Evolutionary conservation across 2,113 vertebrate genomes (phyloP), one percentile per base, ranked within the genome.

Genomic region (Xenopus borealis): DNA sequence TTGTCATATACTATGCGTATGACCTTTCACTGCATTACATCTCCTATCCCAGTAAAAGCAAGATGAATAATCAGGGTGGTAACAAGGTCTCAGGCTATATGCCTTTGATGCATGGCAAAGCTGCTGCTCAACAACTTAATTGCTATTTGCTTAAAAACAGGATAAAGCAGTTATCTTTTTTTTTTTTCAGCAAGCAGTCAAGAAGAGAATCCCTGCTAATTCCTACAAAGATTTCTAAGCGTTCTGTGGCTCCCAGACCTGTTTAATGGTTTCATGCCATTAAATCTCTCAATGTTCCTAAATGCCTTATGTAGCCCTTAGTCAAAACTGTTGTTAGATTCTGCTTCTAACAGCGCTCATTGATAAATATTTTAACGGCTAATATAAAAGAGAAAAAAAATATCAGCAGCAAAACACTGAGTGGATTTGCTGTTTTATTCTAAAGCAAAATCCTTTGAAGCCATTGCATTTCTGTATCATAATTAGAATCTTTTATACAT

Each of bases 381-480:
- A 72, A 65, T 72, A 65, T 30, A 57, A 57, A 10, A 40, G 64
- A 72, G 63, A 72, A 66, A 66, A 72, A 72, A 66, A 66, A 19
- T 61, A 40, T 52, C 10, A 50, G 40, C 10, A 2, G 12, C 46
- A 50, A 50, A 12, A 45, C 33, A 18, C 63, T 23, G 44, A 18
- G 50, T 47, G 19, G 33, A n/a, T 52, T 46, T 19, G 44, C n/a
- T 61, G 40, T 18, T 50, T 19, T 64, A 18, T 20, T 40, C 9
- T 52, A 50, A 50, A 2, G 12, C 7, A 50, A 50, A 50, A 16
- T 2, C 14, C 2, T 50, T 12, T 9, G 14, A 50, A 50, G 13
- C 47, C 3, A 1, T 50, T 50, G 12, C 8, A 50, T 50, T 12
- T 12, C 12, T 3, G 47, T 4, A 50, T 10, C 11, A 50, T 12